phyloP scores from a whole-genome alignment of 2,113 vertebrate species.

The Myrmecophaga tridactyla region DNA sequence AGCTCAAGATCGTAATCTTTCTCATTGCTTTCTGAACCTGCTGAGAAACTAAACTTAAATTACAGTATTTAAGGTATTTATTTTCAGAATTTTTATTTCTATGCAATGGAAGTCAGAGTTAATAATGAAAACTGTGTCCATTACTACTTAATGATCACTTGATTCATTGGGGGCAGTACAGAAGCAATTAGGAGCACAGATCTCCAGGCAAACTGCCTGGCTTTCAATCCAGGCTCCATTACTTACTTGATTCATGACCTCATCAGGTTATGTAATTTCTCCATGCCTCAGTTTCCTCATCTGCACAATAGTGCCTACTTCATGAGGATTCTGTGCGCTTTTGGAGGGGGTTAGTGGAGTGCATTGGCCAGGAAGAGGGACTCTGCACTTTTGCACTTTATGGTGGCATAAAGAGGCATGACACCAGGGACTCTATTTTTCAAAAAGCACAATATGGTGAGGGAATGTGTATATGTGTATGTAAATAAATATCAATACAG shows the following conservation, averaged over 20 bases:
- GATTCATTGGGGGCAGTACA: background rate
- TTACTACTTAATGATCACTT: background rate
- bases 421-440: background rate
- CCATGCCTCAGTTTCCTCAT: background rate
- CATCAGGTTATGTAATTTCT: background rate
- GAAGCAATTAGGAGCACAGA: background rate
- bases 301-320: background rate
- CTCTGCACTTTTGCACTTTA: background rate
- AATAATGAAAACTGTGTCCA: background rate
- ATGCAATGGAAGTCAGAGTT: background rate
- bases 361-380: too few relatives aligned
- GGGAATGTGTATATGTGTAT: background rate
- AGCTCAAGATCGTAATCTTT: background rate
- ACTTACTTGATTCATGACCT: background rate
- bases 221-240: background rate
- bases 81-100: constrained; percentile 11
- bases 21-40: background rate
- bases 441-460: background rate
- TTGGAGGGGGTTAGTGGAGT: too few relatives aligned
- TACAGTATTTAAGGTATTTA: background rate
- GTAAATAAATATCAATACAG: background rate
- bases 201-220: too few relatives aligned
- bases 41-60: background rate
- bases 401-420: background rate
- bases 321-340: background rate